Evolutionary conservation across 2,797 vertebrate species (phyloP), one percentile per base, ranked within the genome.

Genomic region (Phalloptychus januarius): DNA sequence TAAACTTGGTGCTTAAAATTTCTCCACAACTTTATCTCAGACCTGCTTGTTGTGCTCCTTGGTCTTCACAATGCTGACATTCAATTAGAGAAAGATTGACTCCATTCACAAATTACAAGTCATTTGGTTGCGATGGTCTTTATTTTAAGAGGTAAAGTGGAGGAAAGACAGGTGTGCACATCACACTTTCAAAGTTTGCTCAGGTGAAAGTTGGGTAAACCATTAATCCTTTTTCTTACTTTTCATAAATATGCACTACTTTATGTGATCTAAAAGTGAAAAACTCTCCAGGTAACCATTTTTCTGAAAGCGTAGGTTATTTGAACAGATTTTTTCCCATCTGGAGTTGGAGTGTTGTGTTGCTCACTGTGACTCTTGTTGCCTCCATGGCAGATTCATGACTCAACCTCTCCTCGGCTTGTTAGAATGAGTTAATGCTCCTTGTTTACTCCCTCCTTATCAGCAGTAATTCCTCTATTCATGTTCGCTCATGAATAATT

Each of bases 401-500:
- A 85, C 79, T 88, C 85, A 83, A 42, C 45, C 65, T 79, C 65
- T 77, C 72, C 75, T 71, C 83, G 45, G 45, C 77, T 76, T 76
- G 75, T 79, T 79, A 74, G 28, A 76, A 23, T 20, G 77, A 80
- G 40, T 54, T 76, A 65, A 79, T 13, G 16, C 45, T 61, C 42
- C 50, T 74, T 65, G 50, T 67, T 74, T 23, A 20, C 46, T 79
- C 70, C 42, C 56, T 50, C 74, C 65, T 83, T 71, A 45, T 76
- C 79, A 73, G 48, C 73, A 52, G 50, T 84, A 73, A 88, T 87
- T 90, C 76, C 70, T 80, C 78, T 86, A 82, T 83, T 89, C 75
- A 77, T 84, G 81, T 86, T 81, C 79, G 31, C 81, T 86, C 83
- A 84, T 91, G 74, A 88, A 87, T 89, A 75, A 88, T 83, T 76